Base-by-base conservation (phyloP, 2,888 invertebrate genomes). In the Neoitamus cyanurus region DNA sequence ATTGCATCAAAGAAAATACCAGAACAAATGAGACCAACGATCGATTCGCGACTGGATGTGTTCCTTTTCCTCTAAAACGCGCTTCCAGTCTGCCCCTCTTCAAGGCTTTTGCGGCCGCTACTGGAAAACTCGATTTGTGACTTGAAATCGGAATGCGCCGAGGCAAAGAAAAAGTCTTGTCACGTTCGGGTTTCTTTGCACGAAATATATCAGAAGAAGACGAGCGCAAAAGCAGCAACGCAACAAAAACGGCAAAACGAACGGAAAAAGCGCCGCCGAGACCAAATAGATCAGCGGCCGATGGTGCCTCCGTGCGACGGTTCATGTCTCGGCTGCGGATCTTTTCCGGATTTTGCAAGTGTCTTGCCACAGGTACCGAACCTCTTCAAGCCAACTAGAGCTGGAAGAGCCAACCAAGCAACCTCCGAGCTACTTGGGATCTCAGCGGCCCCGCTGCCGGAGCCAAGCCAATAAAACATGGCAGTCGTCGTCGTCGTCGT, bases 111-210 rank as follows among this genome's bases (percentile, higher is more conserved):
- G 25, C 68, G n/a, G 20, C 69, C 69, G 37, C 69, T 82, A 36
- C 82, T 82, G 82, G 37, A 82, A 82, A 82, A 82, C 82, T 82
- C 37, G 82, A 82, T 82, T 37, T 82, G 69, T 82, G 69, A 82
- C 69, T 69, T 82, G 82, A 82, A 82, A 82, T 82, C 36, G 82
- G 82, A 82, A 82, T 82, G 82, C 28, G 82, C 36, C 30, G 69
- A 58, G 78, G 48, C 31, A 82, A 69, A 82, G 82, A 82, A 82
- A 82, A 82, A 82, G 82, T 82, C 82, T 69, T 82, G 82, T 82
- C 82, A 82, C 69, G 82, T 82, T 82, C 69, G 69, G 82, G 37
- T 82, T 82, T 82, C 82, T 69, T 82, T 82, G 69, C 68, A 37
- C 30, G 31, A 82, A 82, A 82, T 68, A 69, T 82, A 82, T 82